phyloP scores from a whole-genome alignment of 2,113 vertebrate genomes.

The Gavia stellata region DNA sequence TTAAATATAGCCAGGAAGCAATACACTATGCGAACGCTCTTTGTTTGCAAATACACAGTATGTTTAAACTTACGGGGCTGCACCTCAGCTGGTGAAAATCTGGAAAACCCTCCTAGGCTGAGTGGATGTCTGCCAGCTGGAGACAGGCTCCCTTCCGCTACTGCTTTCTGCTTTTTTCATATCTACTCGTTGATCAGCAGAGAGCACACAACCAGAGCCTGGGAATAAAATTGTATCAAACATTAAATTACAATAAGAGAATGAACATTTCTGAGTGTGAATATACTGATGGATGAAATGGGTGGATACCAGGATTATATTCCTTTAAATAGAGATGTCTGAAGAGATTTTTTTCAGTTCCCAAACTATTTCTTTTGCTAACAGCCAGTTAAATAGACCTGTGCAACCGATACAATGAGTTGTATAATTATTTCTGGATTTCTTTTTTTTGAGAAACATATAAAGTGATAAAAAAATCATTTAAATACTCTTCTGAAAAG shows the following conservation, averaged over 20 bases:
- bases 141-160: background rate
- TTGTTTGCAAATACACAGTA: background rate
- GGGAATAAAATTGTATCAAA: background rate
- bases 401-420: background rate
- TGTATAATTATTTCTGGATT: background rate
- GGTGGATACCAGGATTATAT: background rate
- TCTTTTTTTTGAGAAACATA: background rate
- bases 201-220: background rate
- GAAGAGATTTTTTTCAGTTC: background rate
- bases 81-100: conserved; percentile 23
- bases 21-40: background rate
- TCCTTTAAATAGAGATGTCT: background rate
- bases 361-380: background rate
- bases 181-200: background rate
- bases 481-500: background rate
- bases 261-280: background rate
- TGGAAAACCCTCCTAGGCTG: background rate
- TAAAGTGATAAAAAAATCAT: background rate
- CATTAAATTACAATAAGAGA: background rate
- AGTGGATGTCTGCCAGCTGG: conserved; percentile 20
- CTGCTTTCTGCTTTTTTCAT: background rate
- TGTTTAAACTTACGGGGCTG: background rate
- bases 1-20: background rate
- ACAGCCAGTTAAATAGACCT: background rate
- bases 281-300: background rate